Evolutionary conservation across 2,888 invertebrate genomes (phyloP), one percentile per base, ranked within the genome.

Genomic region (Spicauda simplicius): DNA sequence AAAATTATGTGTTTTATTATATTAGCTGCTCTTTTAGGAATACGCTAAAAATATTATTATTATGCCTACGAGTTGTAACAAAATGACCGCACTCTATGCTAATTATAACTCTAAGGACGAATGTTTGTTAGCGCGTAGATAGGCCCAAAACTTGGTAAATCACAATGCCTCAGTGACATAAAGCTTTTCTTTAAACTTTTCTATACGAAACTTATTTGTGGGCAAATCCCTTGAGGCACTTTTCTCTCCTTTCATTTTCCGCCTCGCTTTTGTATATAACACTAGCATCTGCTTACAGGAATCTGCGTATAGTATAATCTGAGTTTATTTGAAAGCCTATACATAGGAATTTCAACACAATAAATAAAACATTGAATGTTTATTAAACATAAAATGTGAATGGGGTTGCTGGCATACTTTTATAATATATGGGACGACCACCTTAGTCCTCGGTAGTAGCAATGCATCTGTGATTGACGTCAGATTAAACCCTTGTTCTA

Each of bases 121-220:
- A 58, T 64, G 53, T 58, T 64, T 58, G 58, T 64, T 20, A 25
- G 20, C 41, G 20, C 41, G 53, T 53, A 37, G 52, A 64, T 53
- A 64, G 52, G 37, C 25, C 20, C 19, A 52, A 57, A 52, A 58
- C 57, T 64, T 45, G 20, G 37, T 60, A 60, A 48, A n/a, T 58
- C 20, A 64, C 64, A 64, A 64, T 64, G 37, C 58, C 58, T 16
- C 53, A 41, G 58, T 41, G 37, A 58, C 58, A 58, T 58, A 52
- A 64, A 53, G 64, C 58, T 64, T 64, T 58, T 64, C 64, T 64
- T 64, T 57, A 52, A 57, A 64, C 30, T 64, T 64, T 64, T 64
- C 57, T 64, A 52, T 64, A 57, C 37, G 37, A 64, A 64, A 64
- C 64, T 64, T 57, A 52, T 25, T 57, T 64, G 64, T 64, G 64